Base-by-base conservation (phyloP, 2,888 invertebrate genomes). In the Chymomyza fuscimana region DNA sequence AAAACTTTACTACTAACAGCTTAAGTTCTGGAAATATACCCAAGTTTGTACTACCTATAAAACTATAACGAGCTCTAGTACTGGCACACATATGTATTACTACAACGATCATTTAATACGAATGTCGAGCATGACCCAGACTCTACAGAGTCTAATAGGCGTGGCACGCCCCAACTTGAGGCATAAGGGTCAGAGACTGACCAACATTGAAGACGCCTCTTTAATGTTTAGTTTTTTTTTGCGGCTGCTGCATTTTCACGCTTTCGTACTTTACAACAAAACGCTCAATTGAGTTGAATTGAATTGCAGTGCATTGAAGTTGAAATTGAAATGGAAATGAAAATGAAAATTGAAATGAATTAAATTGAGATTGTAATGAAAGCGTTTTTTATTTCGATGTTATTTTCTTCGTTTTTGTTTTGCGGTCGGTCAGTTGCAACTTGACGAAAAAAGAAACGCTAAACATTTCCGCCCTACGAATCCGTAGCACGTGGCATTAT, bases 221-320 rank as follows among this genome's bases (percentile, higher is more conserved):
- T 46, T 46, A 46, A 22, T 25, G 22, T 22, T 22, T 58, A 15
- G 32, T 58, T 58, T 58, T 58, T 9, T 25, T 29, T 10, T 58
- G 0, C 9, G 58, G 60, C 58, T 54, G 67, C 61, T 60, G 54
- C 22, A 71, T 81, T 74, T 79, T 81, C 79, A 80, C 79, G 77
- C 79, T 79, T 81, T 81, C 81, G 46, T 73, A 74, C 79, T 79
- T 46, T 46, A 36, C 36, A 36, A 36, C 36, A 36, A 36, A 70
- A 61, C 64, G 72, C 40, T 62, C 61, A 60, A 36, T 60, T 60
- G n/a, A 60, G 69, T 67, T 74, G n/a, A 60, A 74, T 67, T 74
- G 65, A 62, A 74, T 65, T 58, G 50, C 15, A 77, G 40, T 7
- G 36, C 6, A 36, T 6, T 36, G 36, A 6, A 65, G 25, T 40